Evolutionary conservation across 2,888 invertebrate species (phyloP).

Genomic region (Erebia palarica): DNA sequence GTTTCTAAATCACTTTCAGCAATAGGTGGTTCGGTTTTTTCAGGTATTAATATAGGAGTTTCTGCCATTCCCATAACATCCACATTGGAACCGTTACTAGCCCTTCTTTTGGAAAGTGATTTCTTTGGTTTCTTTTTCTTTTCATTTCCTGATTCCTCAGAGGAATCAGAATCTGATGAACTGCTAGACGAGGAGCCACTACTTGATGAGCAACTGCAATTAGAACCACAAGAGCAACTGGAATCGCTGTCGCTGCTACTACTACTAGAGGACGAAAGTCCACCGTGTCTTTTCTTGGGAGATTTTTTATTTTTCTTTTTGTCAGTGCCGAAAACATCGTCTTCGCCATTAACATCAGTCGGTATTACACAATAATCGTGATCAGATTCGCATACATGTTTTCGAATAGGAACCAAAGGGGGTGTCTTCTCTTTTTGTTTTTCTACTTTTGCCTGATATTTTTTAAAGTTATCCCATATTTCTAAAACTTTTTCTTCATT

Average conservation of each 20-base stretch:
- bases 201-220: conserved; percentile 91
- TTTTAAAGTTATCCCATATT: conserved; percentile 90
- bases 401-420: conserved; percentile 72
- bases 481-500: conserved; percentile 84
- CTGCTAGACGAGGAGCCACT: conserved; percentile 87
- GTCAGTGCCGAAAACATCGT: conserved; percentile 64
- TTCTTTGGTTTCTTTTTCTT: conserved; percentile 76
- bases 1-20: conserved; percentile 93
- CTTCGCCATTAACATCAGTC: conserved; percentile 71
- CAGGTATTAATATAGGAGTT: conserved; percentile 70
- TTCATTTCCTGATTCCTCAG: conserved; percentile 67
- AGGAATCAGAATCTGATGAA: conserved; percentile 76
- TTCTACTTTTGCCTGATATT: conserved; percentile 87
- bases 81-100: conserved; percentile 78
- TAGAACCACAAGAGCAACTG: conserved; percentile 91
- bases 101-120: conserved; percentile 62
- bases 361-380: conserved; percentile 89
- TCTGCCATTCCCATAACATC: conserved; percentile 80
- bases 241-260: conserved; percentile 89
- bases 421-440: conserved; percentile 77
- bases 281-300: conserved; percentile 74
- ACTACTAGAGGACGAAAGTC: conserved; percentile 86
- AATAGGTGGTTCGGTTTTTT: conserved; percentile 83
- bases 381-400: conserved; percentile 85
- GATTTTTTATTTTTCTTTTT: conserved; percentile 78